A percentile compares a stretch with the other conserved stretches of the same genome.
These are phyloP conservation scores for Meiosimyza platycephala DNA, from an alignment of 2,888 invertebrate genomes.

Conservation along the genomic window DNA sequence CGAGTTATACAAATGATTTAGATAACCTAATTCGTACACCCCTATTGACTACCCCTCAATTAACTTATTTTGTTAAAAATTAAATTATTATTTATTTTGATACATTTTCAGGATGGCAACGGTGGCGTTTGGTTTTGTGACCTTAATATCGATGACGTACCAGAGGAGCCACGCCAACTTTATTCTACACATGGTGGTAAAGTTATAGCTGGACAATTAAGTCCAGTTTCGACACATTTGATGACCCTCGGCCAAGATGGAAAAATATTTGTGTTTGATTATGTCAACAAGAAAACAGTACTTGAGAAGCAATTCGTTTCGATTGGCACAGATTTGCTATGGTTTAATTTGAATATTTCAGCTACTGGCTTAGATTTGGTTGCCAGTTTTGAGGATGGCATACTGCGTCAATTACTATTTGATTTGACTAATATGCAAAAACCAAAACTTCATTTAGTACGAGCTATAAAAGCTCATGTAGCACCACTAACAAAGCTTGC, in stretches of 20 bases:
- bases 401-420: conserved; percentile 71
- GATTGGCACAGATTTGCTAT: conserved; percentile 73
- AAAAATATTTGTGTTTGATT: conserved; percentile 79
- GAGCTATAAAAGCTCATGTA: conserved; percentile 77
- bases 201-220: conserved; percentile 75
- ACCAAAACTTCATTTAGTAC: conserved; percentile 55
- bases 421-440: conserved; percentile 50
- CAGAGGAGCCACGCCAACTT: conserved; percentile 67
- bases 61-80: too few relatives aligned
- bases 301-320: conserved; percentile 73
- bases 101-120: conserved; percentile 77
- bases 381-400: conserved; percentile 79
- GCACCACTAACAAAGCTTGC: conserved; percentile 73
- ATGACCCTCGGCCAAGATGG: conserved; percentile 81
- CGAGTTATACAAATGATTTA: not conserved
- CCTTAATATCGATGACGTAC: conserved; percentile 70
- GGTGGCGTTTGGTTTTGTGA: conserved; percentile 85
- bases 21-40: too few relatives aligned
- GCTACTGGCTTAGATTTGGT: conserved; percentile 74
- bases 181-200: conserved; percentile 82
- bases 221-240: conserved; percentile 78
- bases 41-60: too few relatives aligned
- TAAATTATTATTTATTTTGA: not conserved
- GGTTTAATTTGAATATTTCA: conserved; percentile 78
- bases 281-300: conserved; percentile 71